A percentile compares a stretch with the other conserved stretches of the same genome.
These are phyloP conservation scores for Drosophila saltans DNA, from an alignment of 1,140 invertebrate species.

Conservation along the genomic window DNA sequence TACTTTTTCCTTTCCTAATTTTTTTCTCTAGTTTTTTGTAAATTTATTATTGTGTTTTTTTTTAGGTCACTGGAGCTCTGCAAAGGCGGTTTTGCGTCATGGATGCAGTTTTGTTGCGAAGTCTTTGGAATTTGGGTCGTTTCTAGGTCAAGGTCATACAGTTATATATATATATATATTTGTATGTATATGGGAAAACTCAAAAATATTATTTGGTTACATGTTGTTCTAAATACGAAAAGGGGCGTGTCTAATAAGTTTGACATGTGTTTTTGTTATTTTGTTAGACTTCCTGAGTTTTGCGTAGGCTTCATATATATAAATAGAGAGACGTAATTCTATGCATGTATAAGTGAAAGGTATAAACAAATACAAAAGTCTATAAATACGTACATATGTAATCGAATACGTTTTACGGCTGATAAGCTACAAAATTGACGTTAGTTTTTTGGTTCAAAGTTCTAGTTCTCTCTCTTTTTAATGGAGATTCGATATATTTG, in stretches of 20 bases:
- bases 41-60: background rate
- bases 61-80: constrained; percentile 15
- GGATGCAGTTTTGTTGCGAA: background rate
- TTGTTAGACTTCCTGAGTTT: constrained; percentile 4
- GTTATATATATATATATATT: too few species aligned
- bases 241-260: background rate
- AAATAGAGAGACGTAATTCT: too few species aligned
- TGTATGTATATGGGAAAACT: background rate
- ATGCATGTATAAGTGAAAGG: too few species aligned
- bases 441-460: background rate
- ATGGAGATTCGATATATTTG: too few species aligned
- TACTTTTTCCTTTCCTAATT: background rate
- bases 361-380: too few species aligned
- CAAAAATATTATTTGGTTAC: background rate
- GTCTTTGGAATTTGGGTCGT: background rate
- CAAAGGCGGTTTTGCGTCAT: constrained; percentile 3
- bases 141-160: constrained; percentile 2
- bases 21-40: background rate
- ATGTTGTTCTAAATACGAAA: background rate
- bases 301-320: background rate
- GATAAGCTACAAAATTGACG: background rate
- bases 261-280: constrained; percentile 9
- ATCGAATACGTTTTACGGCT: background rate
- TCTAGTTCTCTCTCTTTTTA: background rate
- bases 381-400: background rate